phyloP scores from a whole-genome alignment of 2,797 vertebrate species.

The Monodelphis domestica region DNA sequence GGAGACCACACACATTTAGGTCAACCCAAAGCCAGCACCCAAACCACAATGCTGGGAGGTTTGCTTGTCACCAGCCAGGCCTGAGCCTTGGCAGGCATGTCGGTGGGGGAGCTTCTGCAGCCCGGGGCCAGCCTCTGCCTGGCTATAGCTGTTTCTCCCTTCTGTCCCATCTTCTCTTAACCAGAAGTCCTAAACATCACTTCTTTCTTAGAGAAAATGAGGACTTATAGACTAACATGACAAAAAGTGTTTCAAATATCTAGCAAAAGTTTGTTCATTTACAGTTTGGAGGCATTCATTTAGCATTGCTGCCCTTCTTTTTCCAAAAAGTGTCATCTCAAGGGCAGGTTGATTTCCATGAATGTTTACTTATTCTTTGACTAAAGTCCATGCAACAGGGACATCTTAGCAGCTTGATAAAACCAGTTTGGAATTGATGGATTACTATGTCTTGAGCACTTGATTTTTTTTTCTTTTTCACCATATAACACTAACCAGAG shows the following conservation, averaged over 20 bases:
- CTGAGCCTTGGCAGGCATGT: constrained; percentile 6
- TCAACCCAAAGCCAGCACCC: constrained; percentile 48
- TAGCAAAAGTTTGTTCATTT: constrained; percentile 78
- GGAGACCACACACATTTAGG: constrained; percentile 64
- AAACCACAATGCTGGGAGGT: constrained; percentile 57
- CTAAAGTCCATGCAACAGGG: neutral
- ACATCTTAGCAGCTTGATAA: neutral
- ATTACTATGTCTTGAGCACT: neutral
- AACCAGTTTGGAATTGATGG: neutral
- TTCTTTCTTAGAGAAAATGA: constrained; percentile 38
- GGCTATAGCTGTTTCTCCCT: neutral
- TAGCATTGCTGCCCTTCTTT: constrained; percentile 61
- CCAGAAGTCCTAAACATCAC: constrained; percentile 52
- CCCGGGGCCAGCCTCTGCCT: constrained; percentile 24
- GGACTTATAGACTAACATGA: constrained; percentile 76
- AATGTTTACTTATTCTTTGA: constrained; percentile 19
- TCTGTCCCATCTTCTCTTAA: neutral
- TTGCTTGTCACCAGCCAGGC: constrained; percentile 64
- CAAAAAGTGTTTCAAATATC: constrained; percentile 78
- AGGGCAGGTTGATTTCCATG: constrained; percentile 38
- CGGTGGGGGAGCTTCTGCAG: neutral
- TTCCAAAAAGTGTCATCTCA: constrained; percentile 65
- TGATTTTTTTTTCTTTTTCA: neutral
- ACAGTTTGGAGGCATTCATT: constrained; percentile 65
- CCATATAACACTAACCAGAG: neutral